Conservation (phyloP, 2,888 invertebrate genomes). For the Nemapogon koenigi region DNA sequence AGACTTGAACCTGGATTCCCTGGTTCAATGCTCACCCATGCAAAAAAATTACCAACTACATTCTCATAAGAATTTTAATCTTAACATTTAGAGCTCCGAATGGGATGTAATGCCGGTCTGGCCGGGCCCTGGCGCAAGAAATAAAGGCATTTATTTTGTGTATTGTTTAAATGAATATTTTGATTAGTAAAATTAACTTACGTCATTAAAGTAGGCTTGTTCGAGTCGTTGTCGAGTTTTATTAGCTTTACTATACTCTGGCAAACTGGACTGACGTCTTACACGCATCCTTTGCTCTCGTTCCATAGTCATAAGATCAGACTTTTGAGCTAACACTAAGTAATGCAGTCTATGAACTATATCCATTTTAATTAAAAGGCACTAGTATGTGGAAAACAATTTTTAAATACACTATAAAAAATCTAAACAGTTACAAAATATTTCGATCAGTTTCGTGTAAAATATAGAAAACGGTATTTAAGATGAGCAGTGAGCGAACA, state of each 20-base stretch:
- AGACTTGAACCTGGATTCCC: too few species aligned
- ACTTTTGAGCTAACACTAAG: conserved; percentile 56
- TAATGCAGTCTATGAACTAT: conserved; percentile 57
- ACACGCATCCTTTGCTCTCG: conserved; percentile 52
- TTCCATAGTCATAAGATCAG: conserved; percentile 58
- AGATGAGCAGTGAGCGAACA: conserved; percentile 10
- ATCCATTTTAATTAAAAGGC: conserved; percentile 39
- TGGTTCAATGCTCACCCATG: too few species aligned
- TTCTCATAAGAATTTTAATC: too few species aligned
- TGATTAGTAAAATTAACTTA: conserved; percentile 27
- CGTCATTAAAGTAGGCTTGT: conserved; percentile 54
- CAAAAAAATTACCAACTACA: too few species aligned
- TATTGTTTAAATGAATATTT: too few species aligned
- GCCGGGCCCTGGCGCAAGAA: too few species aligned
- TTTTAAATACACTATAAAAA: neutral
- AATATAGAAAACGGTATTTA: too few species aligned
- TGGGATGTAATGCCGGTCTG: too few species aligned
- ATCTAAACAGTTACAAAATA: neutral
- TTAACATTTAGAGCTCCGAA: too few species aligned
- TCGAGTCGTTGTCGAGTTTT: conserved; percentile 47
- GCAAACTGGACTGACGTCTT: conserved; percentile 54
- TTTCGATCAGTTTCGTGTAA: too few species aligned
- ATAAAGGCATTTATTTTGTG: too few species aligned
- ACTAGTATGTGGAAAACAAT: too few species aligned
- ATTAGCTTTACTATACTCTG: conserved; percentile 50